These are phyloP conservation scores for Hozukius guyotensis DNA, from an alignment of 2,797 vertebrate genomes.

Conservation along the genomic window DNA sequence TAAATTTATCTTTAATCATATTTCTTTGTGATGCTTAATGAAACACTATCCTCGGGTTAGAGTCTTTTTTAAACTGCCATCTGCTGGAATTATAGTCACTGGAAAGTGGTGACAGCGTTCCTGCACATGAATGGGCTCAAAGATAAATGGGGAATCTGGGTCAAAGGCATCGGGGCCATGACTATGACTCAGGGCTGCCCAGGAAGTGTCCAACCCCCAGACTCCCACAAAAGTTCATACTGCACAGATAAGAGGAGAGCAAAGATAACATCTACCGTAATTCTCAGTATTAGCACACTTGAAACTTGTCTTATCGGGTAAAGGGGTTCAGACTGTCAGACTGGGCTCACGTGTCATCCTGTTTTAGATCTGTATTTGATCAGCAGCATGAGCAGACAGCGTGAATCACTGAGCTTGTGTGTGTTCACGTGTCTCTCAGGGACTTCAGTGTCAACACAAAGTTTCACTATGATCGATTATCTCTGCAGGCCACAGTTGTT, in stretches of 20 bases:
- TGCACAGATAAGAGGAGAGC: slow-evolving; percentile 4
- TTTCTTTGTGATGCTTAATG: not conserved
- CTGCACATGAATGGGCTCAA: not conserved
- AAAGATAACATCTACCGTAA: not conserved
- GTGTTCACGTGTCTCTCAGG: slow-evolving; percentile 27
- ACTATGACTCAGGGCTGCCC: slow-evolving; percentile 2
- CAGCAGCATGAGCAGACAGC: slow-evolving; percentile 22
- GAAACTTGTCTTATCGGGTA: slow-evolving; percentile 12
- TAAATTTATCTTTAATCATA: not conserved
- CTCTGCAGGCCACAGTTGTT: not conserved
- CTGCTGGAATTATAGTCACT: not conserved
- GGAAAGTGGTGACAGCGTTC: slow-evolving; percentile 7
- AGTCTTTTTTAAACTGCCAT: not conserved
- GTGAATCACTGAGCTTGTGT: not conserved
- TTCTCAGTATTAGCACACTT: slow-evolving; percentile 4
- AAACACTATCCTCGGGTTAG: not conserved
- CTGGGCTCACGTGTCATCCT: not conserved
- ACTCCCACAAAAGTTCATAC: not conserved
- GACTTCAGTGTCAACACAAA: not conserved
- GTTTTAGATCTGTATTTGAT: slow-evolving; percentile 51
- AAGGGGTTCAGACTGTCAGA: not conserved
- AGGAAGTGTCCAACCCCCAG: not conserved
- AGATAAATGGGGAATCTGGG: slow-evolving; percentile 58
- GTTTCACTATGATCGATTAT: not conserved
- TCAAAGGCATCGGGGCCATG: slow-evolving; percentile 35